Evolutionary conservation across 2,797 vertebrate species (phyloP), one percentile per base, ranked within the genome.

Genomic region (Spizella passerina): DNA sequence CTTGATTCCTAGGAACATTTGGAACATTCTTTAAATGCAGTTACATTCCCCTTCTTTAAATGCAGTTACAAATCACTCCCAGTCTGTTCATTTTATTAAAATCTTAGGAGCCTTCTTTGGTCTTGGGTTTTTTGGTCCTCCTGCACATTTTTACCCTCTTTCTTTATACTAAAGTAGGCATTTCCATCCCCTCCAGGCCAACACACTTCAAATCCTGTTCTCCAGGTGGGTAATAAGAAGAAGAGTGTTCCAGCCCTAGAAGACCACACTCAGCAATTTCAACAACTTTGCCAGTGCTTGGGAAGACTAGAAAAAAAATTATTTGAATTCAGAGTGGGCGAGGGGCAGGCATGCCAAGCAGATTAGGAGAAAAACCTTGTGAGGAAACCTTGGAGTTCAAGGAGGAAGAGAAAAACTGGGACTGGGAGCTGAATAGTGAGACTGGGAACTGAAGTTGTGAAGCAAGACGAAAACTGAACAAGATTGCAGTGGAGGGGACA

Each of bases 331-430:
- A 20, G 30, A 86, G 23, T 50, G 65, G 26, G 16, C 0, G 15
- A 59, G 19, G 7, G 7, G 11, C 52, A 14, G 38, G 41, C 3
- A 18, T 38, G 30, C 26, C 75, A 77, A 77, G 10, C 5, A 50
- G 9, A 61, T 80, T 5, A 53, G 52, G 27, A 80, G 12, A 70
- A 61, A 93, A 90, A 44, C 2, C 4, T 32, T 38, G 8, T 16
- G 20, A 73, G 4, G 12, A 86, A 76, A 79, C 7, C 23, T 2
- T 60, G n/a, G 13, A 76, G 17, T 49, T 9, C 0, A 0, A 68
- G 7, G 8, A 83, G 4, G 12, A 21, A 68, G 38, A 72, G 23
- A 34, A 83, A 66, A 92, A 59, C 12, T 41, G n/a, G 21, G 26
- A 66, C 19, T 76, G 24, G 21, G 23, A 87, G 26, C 16, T 61